A percentile compares a stretch with the other conserved stretches of the same genome.
phyloP scores from a whole-genome alignment of 2,113 vertebrate species.

The Dolichotis patagonum region DNA sequence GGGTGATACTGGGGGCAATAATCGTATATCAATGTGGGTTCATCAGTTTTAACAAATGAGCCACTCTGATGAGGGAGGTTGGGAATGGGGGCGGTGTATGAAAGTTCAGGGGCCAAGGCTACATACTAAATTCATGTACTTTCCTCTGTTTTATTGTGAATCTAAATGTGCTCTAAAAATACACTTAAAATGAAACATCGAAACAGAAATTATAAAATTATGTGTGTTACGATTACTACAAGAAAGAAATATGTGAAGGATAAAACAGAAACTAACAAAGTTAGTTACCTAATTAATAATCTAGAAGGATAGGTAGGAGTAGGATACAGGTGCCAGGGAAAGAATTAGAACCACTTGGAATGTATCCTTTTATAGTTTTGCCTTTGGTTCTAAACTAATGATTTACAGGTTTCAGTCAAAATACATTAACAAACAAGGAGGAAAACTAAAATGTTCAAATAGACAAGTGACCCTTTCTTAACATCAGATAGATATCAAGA shows the following conservation, averaged over 20 bases:
- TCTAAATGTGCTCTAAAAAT: not conserved
- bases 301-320: not conserved
- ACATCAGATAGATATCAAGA: slow-evolving; percentile 31
- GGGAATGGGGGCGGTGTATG: too few relatives aligned
- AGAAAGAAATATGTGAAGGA: not conserved
- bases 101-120: too few relatives aligned
- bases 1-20: not conserved
- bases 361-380: not conserved
- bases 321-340: not conserved
- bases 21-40: rapidly evolving
- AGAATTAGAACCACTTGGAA: not conserved
- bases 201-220: not conserved
- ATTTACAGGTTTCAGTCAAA: slow-evolving; percentile 33
- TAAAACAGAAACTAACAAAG: not conserved
- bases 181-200: not conserved
- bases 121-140: not conserved
- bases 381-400: slow-evolving; percentile 11
- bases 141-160: not conserved
- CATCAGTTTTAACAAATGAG: not conserved
- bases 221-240: not conserved
- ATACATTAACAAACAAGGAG: not conserved
- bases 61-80: not conserved
- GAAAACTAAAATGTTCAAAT: slow-evolving; percentile 37
- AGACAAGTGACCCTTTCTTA: not conserved
- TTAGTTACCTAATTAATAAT: not conserved